These are phyloP conservation scores for Synanthedon myopaeformis DNA, from an alignment of 2,888 invertebrate genomes.

Conservation along the genomic window DNA sequence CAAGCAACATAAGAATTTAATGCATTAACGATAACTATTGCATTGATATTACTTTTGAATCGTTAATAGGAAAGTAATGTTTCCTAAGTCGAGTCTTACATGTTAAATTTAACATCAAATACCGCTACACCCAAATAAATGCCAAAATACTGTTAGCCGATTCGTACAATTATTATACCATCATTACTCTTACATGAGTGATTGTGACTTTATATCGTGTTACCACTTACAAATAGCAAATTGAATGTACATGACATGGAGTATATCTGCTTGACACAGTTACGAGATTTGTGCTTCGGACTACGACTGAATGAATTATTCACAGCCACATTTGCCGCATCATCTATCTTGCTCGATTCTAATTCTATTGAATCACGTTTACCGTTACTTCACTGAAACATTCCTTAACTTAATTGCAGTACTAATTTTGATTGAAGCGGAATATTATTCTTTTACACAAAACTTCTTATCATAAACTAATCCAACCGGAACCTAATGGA, in stretches of 20 bases:
- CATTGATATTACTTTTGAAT: no score
- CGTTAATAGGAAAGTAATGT: no score
- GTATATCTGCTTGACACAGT: slow-evolving; percentile 22
- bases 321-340: slow-evolving; percentile 1
- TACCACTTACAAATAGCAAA: slow-evolving; percentile 10
- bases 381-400: slow-evolving; percentile 1
- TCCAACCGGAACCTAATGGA: no score
- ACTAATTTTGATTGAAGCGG: no score
- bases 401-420: no score
- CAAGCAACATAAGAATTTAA: no score
- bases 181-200: slow-evolving; percentile 3
- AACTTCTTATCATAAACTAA: no score
- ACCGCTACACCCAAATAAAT: slow-evolving; percentile 17
- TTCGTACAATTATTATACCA: slow-evolving; percentile 3
- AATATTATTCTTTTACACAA: no score
- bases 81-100: no score
- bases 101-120: no score
- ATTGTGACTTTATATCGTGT: slow-evolving; percentile 3
- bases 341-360: slow-evolving; percentile 1
- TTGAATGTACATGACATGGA: slow-evolving; percentile 10
- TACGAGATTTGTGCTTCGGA: background rate
- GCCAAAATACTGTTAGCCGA: slow-evolving; percentile 27
- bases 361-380: slow-evolving; percentile 3
- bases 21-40: no score
- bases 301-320: background rate